A percentile compares a stretch with the other conserved stretches of the same genome.
These are phyloP conservation scores for Papilio dardanus DNA, from an alignment of 1,140 invertebrate genomes.

Conservation along the genomic window DNA sequence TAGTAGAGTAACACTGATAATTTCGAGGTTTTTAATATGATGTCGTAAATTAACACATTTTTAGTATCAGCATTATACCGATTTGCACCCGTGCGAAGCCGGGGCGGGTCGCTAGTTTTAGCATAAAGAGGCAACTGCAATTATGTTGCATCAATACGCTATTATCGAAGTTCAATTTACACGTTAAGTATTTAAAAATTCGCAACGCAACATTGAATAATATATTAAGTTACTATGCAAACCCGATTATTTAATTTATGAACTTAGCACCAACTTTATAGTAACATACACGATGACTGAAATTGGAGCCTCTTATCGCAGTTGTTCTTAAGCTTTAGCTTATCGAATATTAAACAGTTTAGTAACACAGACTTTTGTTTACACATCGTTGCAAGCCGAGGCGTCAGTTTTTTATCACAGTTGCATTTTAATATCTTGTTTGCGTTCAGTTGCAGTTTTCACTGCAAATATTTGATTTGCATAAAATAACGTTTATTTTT, in stretches of 20 bases:
- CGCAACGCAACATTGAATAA: too few species aligned
- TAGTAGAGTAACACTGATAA: too few species aligned
- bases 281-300: neutral
- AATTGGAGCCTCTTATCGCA: slow-evolving; percentile 46
- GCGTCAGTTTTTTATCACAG: slow-evolving; percentile 25
- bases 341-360: slow-evolving; percentile 56
- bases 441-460: slow-evolving; percentile 15
- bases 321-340: slow-evolving; percentile 50
- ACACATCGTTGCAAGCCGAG: neutral
- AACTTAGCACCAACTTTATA: neutral
- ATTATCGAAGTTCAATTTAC: too few species aligned
- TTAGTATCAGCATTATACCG: too few species aligned
- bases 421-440: slow-evolving; percentile 33
- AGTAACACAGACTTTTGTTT: slow-evolving; percentile 20
- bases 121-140: too few species aligned
- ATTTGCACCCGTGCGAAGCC: too few species aligned
- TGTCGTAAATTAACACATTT: too few species aligned
- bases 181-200: too few species aligned
- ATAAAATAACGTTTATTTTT: slow-evolving; percentile 35
- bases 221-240: neutral
- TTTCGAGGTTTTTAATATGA: too few species aligned
- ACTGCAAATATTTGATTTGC: slow-evolving; percentile 31
- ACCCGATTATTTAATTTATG: neutral
- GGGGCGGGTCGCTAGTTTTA: too few species aligned
- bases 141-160: too few species aligned